These are phyloP conservation scores for Anser brachyrhynchus DNA, from an alignment of 2,113 vertebrate genomes.

Conservation along the genomic window DNA sequence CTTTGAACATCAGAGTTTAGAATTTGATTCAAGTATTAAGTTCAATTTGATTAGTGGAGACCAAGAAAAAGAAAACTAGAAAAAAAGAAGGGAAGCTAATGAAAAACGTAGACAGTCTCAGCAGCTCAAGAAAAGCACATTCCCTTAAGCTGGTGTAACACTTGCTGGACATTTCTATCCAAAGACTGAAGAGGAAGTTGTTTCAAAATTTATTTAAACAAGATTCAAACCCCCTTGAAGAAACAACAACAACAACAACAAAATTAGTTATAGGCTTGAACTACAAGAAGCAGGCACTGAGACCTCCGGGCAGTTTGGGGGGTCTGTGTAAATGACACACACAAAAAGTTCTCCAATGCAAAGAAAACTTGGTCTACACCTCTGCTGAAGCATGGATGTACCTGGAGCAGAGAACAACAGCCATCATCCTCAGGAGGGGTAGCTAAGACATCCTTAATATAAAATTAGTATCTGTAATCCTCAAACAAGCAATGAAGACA, in stretches of 20 bases:
- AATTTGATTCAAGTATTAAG: constrained; percentile 32
- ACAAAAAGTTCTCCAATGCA: background rate
- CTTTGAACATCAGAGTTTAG: constrained; percentile 25
- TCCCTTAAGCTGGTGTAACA: background rate
- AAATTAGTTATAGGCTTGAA: background rate
- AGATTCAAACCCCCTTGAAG: background rate
- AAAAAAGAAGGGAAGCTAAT: background rate
- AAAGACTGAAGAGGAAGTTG: constrained; percentile 14
- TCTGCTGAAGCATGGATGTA: too few relatives aligned
- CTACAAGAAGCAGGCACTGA: background rate
- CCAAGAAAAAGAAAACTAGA: background rate
- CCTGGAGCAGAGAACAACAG: background rate
- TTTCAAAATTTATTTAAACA: background rate
- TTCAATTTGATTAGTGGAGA: constrained; percentile 5
- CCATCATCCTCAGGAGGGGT: background rate
- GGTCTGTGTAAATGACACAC: background rate
- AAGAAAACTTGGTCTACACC: too few relatives aligned
- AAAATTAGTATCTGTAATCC: background rate
- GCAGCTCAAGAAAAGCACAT: constrained; percentile 10
- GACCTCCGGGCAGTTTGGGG: background rate
- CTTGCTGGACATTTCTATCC: background rate
- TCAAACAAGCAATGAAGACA: background rate
- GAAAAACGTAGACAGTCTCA: background rate
- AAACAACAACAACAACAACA: background rate
- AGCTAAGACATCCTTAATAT: background rate